A percentile compares a stretch with the other conserved stretches of the same genome.
phyloP scores from a whole-genome alignment of 2,888 invertebrate species.

The Cantharis rustica region DNA sequence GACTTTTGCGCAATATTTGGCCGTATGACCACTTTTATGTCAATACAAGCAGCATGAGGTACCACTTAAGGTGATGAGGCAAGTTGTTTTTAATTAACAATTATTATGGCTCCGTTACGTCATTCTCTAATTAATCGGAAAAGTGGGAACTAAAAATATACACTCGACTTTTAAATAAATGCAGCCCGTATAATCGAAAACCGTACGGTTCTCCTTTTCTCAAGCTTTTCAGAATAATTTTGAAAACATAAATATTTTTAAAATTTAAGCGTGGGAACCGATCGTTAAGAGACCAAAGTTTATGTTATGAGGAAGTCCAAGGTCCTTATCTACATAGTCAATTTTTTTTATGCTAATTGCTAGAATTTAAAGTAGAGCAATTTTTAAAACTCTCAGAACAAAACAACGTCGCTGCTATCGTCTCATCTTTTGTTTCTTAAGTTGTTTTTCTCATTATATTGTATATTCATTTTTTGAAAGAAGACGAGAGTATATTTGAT shows the following conservation, averaged over 20 bases:
- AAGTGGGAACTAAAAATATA: neutral
- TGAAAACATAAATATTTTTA: neutral
- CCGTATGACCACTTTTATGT: neutral
- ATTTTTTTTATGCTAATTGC: neutral
- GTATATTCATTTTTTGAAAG: neutral
- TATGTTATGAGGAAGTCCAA: neutral
- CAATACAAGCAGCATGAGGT: neutral
- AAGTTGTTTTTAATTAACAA: neutral
- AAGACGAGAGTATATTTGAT: neutral
- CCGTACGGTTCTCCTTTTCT: neutral
- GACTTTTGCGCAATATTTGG: neutral
- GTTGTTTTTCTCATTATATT: no score
- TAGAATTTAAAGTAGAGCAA: neutral
- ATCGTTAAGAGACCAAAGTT: neutral
- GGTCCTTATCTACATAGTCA: neutral
- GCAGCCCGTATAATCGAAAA: neutral
- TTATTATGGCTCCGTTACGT: neutral
- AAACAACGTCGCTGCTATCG: neutral
- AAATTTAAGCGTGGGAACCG: neutral
- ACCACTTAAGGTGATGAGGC: neutral
- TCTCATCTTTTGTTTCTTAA: neutral
- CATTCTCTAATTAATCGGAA: neutral
- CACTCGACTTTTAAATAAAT: neutral
- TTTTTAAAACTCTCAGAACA: neutral
- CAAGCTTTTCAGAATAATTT: neutral